Base-by-base conservation (phyloP, 1,140 invertebrate genomes). In the Ridgeia piscesae region DNA sequence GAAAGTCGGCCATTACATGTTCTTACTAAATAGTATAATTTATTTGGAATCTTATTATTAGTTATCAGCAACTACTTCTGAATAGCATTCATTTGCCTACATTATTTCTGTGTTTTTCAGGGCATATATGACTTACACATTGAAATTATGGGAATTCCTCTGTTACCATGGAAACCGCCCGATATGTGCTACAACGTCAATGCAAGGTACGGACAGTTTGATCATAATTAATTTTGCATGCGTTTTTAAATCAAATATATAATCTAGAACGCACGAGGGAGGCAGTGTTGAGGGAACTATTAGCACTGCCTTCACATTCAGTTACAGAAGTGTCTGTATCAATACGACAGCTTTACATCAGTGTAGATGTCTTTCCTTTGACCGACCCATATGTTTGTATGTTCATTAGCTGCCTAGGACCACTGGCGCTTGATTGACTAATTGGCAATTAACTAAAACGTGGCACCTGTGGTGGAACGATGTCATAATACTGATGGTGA, bases 51-150 rank as follows among this genome's bases (percentile, higher is more conserved):
- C 17, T 77, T 77, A 4, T 77, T 2, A 77, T 31, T 27, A 77
- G 58, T 77, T 77, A 31, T 77, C 58, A 77, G 58, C 27, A 42
- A 27, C 27, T 77, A 77, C 27, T 6, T 77, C 58, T 77, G 58
- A 77, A 77, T 77, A 77, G 2, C 27, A 31, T 31, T 27, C 2
- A 77, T 77, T 27, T 9, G 11, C 27, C 2, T 6, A 77, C 58
- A 77, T 77, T 31, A 31, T 31, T 77, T 77, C 27, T 17, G 9
- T 17, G 9, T 14, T 92, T 27, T 91, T 31, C 89, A 92, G 92
- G 92, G 92, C 17, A 89, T 92, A n/a, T 92, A 92, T 92, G 92
- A 92, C 48, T n/a, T 90, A 14, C 92, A 92, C 92, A 92, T 92
- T 91, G 88, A 91, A 48, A 89, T 92, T 33, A 34, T 91, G 92